phyloP scores from a whole-genome alignment of 2,888 invertebrate species.

The Hyposoter dolosus region DNA sequence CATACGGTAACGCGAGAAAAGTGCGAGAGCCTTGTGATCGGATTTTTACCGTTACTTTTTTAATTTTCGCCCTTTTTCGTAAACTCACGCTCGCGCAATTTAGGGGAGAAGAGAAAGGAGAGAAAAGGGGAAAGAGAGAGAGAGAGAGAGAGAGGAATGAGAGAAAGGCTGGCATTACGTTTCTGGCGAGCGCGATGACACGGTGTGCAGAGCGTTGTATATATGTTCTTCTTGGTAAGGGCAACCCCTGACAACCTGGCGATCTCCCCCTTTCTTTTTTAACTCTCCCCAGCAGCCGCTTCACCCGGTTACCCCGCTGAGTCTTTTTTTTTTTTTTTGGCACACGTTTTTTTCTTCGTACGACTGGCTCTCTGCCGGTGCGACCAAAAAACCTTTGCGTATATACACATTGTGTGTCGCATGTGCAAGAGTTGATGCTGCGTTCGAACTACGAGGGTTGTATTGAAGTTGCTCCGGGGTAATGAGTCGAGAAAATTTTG shows the following conservation, averaged over 20 bases:
- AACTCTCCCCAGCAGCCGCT: slow-evolving; percentile 64
- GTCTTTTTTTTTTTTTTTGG: slow-evolving; percentile 56
- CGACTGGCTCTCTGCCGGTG: slow-evolving; percentile 39
- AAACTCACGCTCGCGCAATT: slow-evolving; percentile 79
- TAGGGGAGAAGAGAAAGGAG: slow-evolving; percentile 62
- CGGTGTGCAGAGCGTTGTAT: slow-evolving; percentile 33
- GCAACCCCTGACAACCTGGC: slow-evolving; percentile 64
- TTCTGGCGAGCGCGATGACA: slow-evolving; percentile 58
- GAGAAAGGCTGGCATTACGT: slow-evolving; percentile 30
- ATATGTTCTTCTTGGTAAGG: slow-evolving; percentile 18
- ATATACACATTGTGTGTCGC: slow-evolving; percentile 10
- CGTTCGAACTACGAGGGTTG: slow-evolving; percentile 53
- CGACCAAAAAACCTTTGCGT: slow-evolving; percentile 10
- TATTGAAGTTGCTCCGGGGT: slow-evolving; percentile 63
- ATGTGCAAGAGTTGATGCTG: slow-evolving; percentile 69
- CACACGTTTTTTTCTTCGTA: slow-evolving; percentile 34
- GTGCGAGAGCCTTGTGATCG: slow-evolving; percentile 36
- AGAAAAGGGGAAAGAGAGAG: not conserved
- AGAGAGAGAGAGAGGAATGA: not conserved
- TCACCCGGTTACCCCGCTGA: slow-evolving; percentile 59
- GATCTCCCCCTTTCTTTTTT: slow-evolving; percentile 65
- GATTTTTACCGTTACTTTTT: slow-evolving; percentile 73
- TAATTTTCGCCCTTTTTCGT: slow-evolving; percentile 74
- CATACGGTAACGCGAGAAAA: slow-evolving; percentile 34
- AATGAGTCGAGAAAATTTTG: slow-evolving; percentile 73